These are phyloP conservation scores for Spea multiplicata DNA, from an alignment of 2,113 vertebrate species.

Conservation along the genomic window DNA sequence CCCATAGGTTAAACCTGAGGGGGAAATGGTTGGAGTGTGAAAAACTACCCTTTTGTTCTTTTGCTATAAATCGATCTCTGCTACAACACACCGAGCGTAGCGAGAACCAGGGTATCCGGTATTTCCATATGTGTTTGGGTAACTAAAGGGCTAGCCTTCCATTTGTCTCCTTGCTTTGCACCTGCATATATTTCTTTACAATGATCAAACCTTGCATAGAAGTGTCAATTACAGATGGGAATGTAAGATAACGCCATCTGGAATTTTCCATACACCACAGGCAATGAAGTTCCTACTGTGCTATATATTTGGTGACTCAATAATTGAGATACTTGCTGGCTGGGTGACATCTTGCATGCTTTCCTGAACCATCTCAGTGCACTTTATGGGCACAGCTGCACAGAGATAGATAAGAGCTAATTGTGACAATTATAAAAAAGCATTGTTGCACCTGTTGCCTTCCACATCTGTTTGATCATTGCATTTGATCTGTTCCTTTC, in stretches of 20 bases:
- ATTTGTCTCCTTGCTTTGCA: too few species aligned
- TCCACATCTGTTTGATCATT: constrained; percentile 9
- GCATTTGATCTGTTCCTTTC: constrained; percentile 5
- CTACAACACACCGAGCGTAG: too few species aligned
- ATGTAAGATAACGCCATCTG: constrained; percentile 7
- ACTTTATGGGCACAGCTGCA: constrained; percentile 29
- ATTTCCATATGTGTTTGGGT: too few species aligned
- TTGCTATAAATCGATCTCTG: too few species aligned
- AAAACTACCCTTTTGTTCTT: too few species aligned
- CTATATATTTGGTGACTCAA: constrained; percentile 21
- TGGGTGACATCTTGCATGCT: constrained; percentile 9
- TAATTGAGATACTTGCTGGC: constrained; percentile 28
- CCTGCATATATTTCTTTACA: too few species aligned
- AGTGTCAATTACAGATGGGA: too few species aligned
- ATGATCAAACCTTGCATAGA: too few species aligned
- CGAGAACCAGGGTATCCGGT: too few species aligned
- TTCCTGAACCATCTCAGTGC: constrained; percentile 22
- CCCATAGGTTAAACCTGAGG: too few species aligned
- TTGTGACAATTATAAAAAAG: constrained; percentile 37
- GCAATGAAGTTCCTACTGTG: not conserved
- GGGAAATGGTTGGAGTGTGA: too few species aligned
- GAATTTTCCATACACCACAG: constrained; percentile 10
- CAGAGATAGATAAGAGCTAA: constrained; percentile 34
- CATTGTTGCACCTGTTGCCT: constrained; percentile 28
- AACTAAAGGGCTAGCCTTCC: too few species aligned